Evolutionary conservation across 30 jellyfish, hydroid and myxozoan species (phyloP).

Genomic region (Rhopilema esculentum): DNA sequence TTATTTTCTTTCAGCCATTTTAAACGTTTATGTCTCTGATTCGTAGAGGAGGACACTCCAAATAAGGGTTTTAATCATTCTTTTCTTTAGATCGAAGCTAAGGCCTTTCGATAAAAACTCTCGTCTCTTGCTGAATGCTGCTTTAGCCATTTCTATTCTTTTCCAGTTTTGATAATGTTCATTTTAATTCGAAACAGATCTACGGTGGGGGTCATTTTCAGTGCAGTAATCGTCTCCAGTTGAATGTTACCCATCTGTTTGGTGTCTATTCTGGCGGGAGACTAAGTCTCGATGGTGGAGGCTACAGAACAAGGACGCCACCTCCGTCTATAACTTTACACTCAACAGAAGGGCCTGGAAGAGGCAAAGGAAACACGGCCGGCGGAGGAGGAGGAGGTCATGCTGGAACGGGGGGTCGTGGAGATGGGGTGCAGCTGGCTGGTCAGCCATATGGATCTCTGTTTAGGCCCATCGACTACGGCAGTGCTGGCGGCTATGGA

Average conservation of each 20-base stretch:
- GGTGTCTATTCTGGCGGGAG: constrained; percentile 64
- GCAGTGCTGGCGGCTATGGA: constrained; percentile 76
- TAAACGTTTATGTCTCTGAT: too few relatives aligned
- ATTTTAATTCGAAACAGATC: too few relatives aligned
- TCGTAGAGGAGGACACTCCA: too few relatives aligned
- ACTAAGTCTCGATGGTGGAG: constrained; percentile 50
- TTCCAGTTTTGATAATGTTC: neutral
- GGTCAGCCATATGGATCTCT: constrained; percentile 74
- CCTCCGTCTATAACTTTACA: constrained; percentile 38
- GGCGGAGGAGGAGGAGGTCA: constrained; percentile 82
- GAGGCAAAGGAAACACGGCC: constrained; percentile 43
- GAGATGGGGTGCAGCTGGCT: constrained; percentile 37
- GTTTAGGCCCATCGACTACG: constrained; percentile 56
- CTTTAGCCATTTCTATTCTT: too few relatives aligned
- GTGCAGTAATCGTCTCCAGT: constrained; percentile 49
- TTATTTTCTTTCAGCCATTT: too few relatives aligned
- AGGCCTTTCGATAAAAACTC: too few relatives aligned
- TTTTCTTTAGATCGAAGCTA: too few relatives aligned
- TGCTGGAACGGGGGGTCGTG: constrained; percentile 79
- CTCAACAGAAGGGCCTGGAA: constrained; percentile 62
- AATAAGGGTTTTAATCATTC: too few relatives aligned
- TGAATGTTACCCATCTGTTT: constrained; percentile 46
- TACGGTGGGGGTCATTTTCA: constrained; percentile 72
- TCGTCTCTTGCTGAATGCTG: too few relatives aligned
- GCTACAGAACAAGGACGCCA: constrained; percentile 47